Conservation (phyloP, 2,797 vertebrate species). For the Lemur catta region DNA sequence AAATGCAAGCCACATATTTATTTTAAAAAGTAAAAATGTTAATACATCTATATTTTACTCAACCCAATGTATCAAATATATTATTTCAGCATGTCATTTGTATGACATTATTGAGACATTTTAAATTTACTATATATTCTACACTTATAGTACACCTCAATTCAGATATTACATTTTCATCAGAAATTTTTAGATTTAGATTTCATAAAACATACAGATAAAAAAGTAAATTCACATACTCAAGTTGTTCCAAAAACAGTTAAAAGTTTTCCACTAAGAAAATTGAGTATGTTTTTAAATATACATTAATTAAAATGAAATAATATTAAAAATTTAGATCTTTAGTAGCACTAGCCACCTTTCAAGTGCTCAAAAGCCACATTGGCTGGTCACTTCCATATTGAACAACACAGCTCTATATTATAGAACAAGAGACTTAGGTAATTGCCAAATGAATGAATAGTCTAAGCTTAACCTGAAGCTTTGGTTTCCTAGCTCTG, state of each 20-base stretch:
- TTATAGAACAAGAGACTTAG: not conserved
- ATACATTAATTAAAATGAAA: conserved; percentile 2
- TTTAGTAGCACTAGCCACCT: not conserved
- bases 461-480: not conserved
- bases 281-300: not conserved
- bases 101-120: not conserved
- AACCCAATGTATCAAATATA: not conserved
- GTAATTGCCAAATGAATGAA: not conserved
- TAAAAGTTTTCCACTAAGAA: not conserved
- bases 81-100: not conserved
- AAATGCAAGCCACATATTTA: not conserved
- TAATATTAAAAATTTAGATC: not conserved
- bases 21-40: not conserved
- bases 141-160: not conserved
- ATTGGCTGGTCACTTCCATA: not conserved
- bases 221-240: not conserved
- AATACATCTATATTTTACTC: conserved; percentile 20
- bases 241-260: not conserved
- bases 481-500: not conserved
- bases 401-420: not conserved
- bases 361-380: not conserved
- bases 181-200: conserved; percentile 11
- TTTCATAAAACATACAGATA: not conserved
- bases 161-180: conserved; percentile 10
- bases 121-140: not conserved